phyloP scores from a whole-genome alignment of 2,888 invertebrate species.

The Mechanitis mazaeus region DNA sequence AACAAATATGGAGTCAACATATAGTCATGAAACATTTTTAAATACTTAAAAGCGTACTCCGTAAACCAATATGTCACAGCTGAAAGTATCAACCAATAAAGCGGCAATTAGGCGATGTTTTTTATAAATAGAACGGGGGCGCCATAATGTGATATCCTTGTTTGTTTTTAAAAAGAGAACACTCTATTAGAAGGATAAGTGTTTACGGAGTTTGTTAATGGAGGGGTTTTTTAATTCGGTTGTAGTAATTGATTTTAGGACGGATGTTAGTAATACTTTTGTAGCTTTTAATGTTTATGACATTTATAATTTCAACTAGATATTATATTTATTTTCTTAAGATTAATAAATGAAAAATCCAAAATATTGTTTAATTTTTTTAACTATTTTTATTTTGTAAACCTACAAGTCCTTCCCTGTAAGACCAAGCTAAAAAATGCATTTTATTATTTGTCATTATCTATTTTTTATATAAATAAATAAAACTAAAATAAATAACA shows the following conservation, averaged over 20 bases:
- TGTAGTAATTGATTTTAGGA: slow-evolving; percentile 12
- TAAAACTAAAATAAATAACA: too few relatives aligned
- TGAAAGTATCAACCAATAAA: slow-evolving; percentile 49
- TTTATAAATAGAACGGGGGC: slow-evolving; percentile 37
- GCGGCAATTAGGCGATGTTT: slow-evolving; percentile 44
- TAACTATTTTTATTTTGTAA: too few relatives aligned
- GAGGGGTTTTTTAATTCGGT: slow-evolving; percentile 17
- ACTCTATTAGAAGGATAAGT: slow-evolving; percentile 36
- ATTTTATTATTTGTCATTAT: too few relatives aligned
- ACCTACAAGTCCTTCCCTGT: too few relatives aligned
- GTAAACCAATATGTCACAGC: slow-evolving; percentile 48
- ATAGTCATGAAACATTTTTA: slow-evolving; percentile 35
- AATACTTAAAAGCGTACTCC: slow-evolving; percentile 35
- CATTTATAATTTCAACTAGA: not conserved
- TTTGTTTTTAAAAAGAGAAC: slow-evolving; percentile 38
- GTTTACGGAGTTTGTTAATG: slow-evolving; percentile 36
- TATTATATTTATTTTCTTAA: too few relatives aligned
- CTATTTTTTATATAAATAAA: too few relatives aligned
- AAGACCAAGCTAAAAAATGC: too few relatives aligned
- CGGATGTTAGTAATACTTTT: slow-evolving; percentile 4
- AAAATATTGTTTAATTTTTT: too few relatives aligned
- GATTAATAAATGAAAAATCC: too few relatives aligned
- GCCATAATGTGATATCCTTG: slow-evolving; percentile 47
- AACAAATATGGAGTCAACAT: slow-evolving; percentile 14
- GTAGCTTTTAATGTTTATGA: not conserved